A percentile compares a stretch with the other conserved stretches of the same genome.
These are phyloP conservation scores for Drosophila birchii DNA, from an alignment of 2,888 invertebrate genomes.

Conservation along the genomic window DNA sequence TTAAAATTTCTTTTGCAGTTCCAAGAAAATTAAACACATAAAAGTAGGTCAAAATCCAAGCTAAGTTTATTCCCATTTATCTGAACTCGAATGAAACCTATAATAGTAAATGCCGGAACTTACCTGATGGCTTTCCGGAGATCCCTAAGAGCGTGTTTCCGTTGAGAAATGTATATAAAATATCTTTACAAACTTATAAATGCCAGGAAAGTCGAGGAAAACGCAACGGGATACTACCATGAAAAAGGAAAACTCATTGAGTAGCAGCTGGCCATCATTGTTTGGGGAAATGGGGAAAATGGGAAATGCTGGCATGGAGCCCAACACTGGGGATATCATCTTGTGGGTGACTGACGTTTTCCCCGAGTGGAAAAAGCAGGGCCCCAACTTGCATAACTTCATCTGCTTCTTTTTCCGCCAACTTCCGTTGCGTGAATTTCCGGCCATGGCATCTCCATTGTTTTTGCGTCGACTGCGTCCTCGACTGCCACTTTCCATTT, in stretches of 20 bases:
- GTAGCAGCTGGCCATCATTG: slow-evolving; percentile 41
- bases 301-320: slow-evolving; percentile 8
- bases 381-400: slow-evolving; percentile 26
- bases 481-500: slow-evolving; percentile 70
- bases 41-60: neutral
- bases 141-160: neutral
- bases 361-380: slow-evolving; percentile 56
- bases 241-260: slow-evolving; percentile 28
- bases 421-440: slow-evolving; percentile 67
- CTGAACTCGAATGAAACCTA: neutral
- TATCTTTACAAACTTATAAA: slow-evolving; percentile 6
- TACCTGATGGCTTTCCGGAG: neutral
- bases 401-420: slow-evolving; percentile 28
- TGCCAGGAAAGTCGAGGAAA: slow-evolving; percentile 10
- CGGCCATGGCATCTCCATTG: slow-evolving; percentile 65
- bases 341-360: slow-evolving; percentile 69
- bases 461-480: slow-evolving; percentile 45
- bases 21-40: neutral
- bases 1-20: neutral
- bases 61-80: neutral
- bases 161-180: slow-evolving; percentile 4
- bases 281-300: slow-evolving; percentile 13
- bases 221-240: neutral
- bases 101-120: neutral
- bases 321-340: slow-evolving; percentile 14